Base-by-base conservation (phyloP, 2,113 vertebrate genomes). In the Peromyscus polionotus region DNA sequence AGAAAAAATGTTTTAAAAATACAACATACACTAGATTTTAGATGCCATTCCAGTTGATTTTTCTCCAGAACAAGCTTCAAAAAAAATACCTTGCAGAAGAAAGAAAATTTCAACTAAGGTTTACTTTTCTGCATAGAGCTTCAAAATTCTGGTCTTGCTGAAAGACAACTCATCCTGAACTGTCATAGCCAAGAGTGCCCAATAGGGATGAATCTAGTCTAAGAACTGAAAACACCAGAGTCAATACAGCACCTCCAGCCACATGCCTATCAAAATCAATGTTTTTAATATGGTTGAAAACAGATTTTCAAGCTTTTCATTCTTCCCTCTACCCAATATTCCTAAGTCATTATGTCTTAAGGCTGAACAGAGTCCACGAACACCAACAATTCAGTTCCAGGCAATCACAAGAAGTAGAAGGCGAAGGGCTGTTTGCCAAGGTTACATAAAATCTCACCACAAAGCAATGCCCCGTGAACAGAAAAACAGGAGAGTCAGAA, bases 391-490 rank as follows among this genome's bases (percentile, higher is more conserved):
- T 92, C 95, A 98, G 93, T 94, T 98, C 59, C 22, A 98, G 85
- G 96, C 96, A 54, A 88, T 98, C 87, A 94, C 68, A 96, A 95
- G 93, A 93, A 88, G 83, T 75, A 93, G 97, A 97, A 98, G 96
- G 98, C 93, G 88, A 97, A 84, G 94, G 94, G 93, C 98, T 93
- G 14, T 97, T 95, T 96, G 96, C 96, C 97, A 98, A 97, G 73
- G 92, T 97, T 97, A 97, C 91, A 61, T 98, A 98, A 98, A 95
- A 98, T 98, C 97, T 98, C 96, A 93, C 85, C 98, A 97, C 97
- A 84, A 75, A 87, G 90, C 95, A 98, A 97, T 96, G 97, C 96
- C 92, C 70, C 95, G 72, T 48, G 97, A 92, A 98, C 86, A 95
- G 91, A 93, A 84, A 97, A 1, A 31, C 13, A 88, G 90, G 91